Conservation (phyloP, 2,888 invertebrate genomes). For the Agrotis segetum region DNA sequence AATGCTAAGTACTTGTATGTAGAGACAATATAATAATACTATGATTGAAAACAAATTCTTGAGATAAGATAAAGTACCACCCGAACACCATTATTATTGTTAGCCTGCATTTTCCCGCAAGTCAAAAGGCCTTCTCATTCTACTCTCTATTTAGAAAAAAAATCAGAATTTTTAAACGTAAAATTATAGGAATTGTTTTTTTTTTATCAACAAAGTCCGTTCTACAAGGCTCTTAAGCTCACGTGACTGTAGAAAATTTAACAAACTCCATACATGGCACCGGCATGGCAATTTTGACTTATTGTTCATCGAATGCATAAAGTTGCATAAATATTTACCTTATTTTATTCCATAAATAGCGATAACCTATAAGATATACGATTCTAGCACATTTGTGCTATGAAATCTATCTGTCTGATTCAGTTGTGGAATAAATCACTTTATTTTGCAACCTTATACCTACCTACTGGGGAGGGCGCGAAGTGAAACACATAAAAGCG, state of each 20-base stretch:
- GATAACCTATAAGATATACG: slow-evolving; percentile 23
- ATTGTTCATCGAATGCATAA: slow-evolving; percentile 70
- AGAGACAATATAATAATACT: not conserved
- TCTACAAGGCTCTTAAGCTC: slow-evolving; percentile 71
- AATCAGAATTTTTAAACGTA: no score
- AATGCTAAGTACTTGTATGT: slow-evolving; percentile 4
- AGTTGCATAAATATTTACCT: slow-evolving; percentile 68
- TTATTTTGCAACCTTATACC: slow-evolving; percentile 50
- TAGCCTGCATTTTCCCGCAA: not conserved
- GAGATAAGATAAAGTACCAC: slow-evolving; percentile 2
- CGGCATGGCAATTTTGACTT: slow-evolving; percentile 72
- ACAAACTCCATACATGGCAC: slow-evolving; percentile 80
- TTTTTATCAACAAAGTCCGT: slow-evolving; percentile 1
- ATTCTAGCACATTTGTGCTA: slow-evolving; percentile 12
- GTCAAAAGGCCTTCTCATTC: not conserved
- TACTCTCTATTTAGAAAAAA: not conserved
- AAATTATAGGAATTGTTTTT: no score
- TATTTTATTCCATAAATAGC: slow-evolving; percentile 11
- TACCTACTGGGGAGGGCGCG: slow-evolving; percentile 35
- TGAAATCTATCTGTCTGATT: not conserved
- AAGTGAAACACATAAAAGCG: slow-evolving; percentile 49
- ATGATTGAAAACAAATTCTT: not conserved
- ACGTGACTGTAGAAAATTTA: slow-evolving; percentile 78
- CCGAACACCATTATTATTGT: not conserved
- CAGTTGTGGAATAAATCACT: slow-evolving; percentile 34